Evolutionary conservation across 2,797 vertebrate genomes (phyloP), one percentile per base, ranked within the genome.

Genomic region (Sebastes variabilis): DNA sequence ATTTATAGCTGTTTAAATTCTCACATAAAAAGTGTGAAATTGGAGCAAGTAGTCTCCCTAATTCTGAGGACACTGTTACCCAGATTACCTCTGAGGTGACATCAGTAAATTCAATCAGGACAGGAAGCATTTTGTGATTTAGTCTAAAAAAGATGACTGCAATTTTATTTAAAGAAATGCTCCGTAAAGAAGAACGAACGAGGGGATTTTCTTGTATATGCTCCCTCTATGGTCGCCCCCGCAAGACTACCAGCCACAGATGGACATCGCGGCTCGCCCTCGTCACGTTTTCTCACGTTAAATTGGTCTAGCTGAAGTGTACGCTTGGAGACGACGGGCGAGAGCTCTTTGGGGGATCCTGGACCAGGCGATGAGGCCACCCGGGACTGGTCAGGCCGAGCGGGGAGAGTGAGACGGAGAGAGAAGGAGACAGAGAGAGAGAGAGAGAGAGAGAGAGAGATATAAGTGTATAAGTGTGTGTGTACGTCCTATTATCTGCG

Each of bases 201-300:
- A 8, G 66, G 68, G 79, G 46, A 49, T 79, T 78, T 69, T 78
- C 59, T 78, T 27, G 7, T 13, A 66, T 83, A 65, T 87, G 67
- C 75, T 86, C 65, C 75, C 80, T 83, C 65, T 61, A 32, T 49
- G 69, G 81, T 84, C 49, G 34, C 72, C 84, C 78, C 80, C 85
- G 42, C 88, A 62, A 8, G 13, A 56, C 86, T 60, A 80, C 52
- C 76, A 88, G 83, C 70, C 90, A 90, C 93, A 93, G 90, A 93
- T 93, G 91, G 91, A 91, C 91, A 77, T 7, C 30, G 77, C 64
- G 20, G 55, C 77, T 90, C 71, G 52, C 83, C 83, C 83, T 90
- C 81, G 84, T 90, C 83, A 83, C 60, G 78, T 94, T 95, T 96
- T 95, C 95, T 95, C 95, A 96, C 94, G 92, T 96, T 96, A 95